A percentile compares a stretch with the other conserved stretches of the same genome.
These are phyloP conservation scores for Danionella dracula DNA, from an alignment of 2,797 vertebrate genomes.

Conservation along the genomic window DNA sequence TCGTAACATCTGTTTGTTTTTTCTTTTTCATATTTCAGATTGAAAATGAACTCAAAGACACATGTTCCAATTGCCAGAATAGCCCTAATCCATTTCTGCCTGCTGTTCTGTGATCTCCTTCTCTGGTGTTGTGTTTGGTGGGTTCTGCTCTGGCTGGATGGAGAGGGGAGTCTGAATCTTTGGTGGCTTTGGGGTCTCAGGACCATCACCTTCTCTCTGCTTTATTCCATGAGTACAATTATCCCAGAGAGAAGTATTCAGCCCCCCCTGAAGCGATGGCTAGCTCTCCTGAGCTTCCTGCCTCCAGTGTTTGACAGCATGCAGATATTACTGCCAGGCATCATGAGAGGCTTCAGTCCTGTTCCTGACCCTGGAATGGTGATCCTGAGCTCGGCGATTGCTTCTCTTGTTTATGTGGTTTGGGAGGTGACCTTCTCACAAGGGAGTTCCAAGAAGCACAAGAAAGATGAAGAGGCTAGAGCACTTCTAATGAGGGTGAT, in stretches of 20 bases:
- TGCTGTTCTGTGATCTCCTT: slow-evolving; percentile 35
- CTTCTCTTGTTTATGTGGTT: slow-evolving; percentile 50
- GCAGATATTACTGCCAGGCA: slow-evolving; percentile 30
- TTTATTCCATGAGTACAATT: slow-evolving; percentile 39
- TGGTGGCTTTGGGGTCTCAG: slow-evolving; percentile 56
- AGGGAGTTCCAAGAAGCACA: slow-evolving; percentile 6
- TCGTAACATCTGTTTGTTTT: too few species aligned
- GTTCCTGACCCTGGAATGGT: slow-evolving; percentile 47
- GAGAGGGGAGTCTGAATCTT: slow-evolving; percentile 21
- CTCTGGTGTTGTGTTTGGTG: slow-evolving; percentile 19
- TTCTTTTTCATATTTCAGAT: background rate
- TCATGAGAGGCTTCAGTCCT: background rate
- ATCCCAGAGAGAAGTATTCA: slow-evolving; percentile 18
- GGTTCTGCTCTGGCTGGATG: slow-evolving; percentile 15
- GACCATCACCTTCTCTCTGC: slow-evolving; percentile 46
- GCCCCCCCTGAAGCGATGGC: slow-evolving; percentile 36
- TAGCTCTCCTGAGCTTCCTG: slow-evolving; percentile 57
- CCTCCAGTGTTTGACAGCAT: slow-evolving; percentile 56
- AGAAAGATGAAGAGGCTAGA: slow-evolving; percentile 33
- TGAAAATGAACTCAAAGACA: slow-evolving; percentile 2
- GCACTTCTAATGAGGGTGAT: slow-evolving; percentile 61
- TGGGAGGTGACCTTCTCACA: slow-evolving; percentile 60
- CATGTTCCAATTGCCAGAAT: background rate
- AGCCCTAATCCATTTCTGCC: background rate
- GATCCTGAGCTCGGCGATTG: slow-evolving; percentile 43